Conservation (phyloP, 2,888 invertebrate genomes). For the Aspidiotus rigidus region DNA sequence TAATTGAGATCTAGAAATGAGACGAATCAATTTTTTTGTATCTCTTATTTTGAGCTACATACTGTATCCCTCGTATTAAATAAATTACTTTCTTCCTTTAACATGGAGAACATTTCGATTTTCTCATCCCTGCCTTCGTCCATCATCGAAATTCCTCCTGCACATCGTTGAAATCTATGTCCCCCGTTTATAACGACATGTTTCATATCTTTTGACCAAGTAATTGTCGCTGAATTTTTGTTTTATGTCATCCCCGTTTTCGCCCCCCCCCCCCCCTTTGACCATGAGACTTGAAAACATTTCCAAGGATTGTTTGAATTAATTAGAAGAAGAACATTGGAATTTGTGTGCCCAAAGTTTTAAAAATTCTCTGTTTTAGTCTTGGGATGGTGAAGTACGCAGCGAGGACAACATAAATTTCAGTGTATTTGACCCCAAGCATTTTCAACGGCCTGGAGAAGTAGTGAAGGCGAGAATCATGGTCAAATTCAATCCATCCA, state of each 20-base stretch:
- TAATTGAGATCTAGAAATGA: too few relatives aligned
- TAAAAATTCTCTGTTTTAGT: slow-evolving; percentile 42
- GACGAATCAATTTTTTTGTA: too few relatives aligned
- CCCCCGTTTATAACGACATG: too few relatives aligned
- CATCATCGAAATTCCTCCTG: too few relatives aligned
- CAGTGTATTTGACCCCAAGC: slow-evolving; percentile 51
- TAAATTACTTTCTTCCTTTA: too few relatives aligned
- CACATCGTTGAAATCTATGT: too few relatives aligned
- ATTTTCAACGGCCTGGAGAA: slow-evolving; percentile 51
- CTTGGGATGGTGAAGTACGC: slow-evolving; percentile 53
- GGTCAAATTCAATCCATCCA: slow-evolving; percentile 50
- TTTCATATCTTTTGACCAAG: too few relatives aligned
- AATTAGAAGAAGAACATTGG: not conserved
- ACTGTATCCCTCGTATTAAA: too few relatives aligned
- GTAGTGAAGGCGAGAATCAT: slow-evolving; percentile 52
- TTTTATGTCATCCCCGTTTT: not conserved
- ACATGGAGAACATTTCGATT: too few relatives aligned
- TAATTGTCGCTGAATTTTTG: too few relatives aligned
- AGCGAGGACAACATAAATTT: slow-evolving; percentile 52
- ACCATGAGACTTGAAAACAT: not conserved
- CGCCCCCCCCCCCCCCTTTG: not conserved
- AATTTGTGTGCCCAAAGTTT: not conserved
- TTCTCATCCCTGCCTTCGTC: too few relatives aligned
- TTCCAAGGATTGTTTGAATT: not conserved
- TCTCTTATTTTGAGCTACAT: too few relatives aligned